A percentile compares a stretch with the other conserved stretches of the same genome.
These are phyloP conservation scores for Nomada ferruginata DNA, from an alignment of 2,888 invertebrate genomes.

Conservation along the genomic window DNA sequence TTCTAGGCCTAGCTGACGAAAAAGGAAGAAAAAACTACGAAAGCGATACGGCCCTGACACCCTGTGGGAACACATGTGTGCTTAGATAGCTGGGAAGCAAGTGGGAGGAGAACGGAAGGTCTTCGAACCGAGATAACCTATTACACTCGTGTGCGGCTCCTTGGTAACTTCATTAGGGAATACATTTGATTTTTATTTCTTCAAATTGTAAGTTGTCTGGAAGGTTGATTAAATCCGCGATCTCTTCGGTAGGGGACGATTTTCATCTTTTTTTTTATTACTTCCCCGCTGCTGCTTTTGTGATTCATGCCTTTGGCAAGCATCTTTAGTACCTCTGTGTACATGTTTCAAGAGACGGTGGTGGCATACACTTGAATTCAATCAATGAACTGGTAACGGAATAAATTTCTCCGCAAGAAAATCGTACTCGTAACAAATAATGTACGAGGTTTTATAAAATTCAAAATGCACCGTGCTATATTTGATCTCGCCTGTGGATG, in stretches of 20 bases:
- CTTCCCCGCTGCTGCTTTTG: constrained; percentile 20
- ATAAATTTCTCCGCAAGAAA: too few species aligned
- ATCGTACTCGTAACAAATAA: too few species aligned
- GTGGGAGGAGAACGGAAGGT: constrained; percentile 53
- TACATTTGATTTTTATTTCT: background rate
- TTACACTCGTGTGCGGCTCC: constrained; percentile 36
- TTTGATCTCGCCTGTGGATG: too few species aligned
- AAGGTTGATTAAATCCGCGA: too few species aligned
- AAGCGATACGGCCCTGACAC: constrained; percentile 73
- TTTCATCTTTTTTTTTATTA: constrained; percentile 40
- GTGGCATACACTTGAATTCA: too few species aligned
- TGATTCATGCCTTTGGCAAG: constrained; percentile 52
- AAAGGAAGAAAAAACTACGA: constrained; percentile 58
- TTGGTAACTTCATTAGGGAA: background rate
- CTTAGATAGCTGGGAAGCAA: constrained; percentile 60
- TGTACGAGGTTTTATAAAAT: too few species aligned
- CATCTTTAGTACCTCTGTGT: background rate
- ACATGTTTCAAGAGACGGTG: too few species aligned
- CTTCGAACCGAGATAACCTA: constrained; percentile 68
- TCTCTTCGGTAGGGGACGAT: background rate
- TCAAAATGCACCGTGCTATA: too few species aligned
- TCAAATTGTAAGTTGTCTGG: too few species aligned
- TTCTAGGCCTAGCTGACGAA: constrained; percentile 47
- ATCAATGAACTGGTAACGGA: too few species aligned
- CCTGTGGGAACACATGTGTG: constrained; percentile 74